Evolutionary conservation across 1,140 invertebrate genomes (phyloP).

Genomic region (Leptinotarsa defecta): DNA sequence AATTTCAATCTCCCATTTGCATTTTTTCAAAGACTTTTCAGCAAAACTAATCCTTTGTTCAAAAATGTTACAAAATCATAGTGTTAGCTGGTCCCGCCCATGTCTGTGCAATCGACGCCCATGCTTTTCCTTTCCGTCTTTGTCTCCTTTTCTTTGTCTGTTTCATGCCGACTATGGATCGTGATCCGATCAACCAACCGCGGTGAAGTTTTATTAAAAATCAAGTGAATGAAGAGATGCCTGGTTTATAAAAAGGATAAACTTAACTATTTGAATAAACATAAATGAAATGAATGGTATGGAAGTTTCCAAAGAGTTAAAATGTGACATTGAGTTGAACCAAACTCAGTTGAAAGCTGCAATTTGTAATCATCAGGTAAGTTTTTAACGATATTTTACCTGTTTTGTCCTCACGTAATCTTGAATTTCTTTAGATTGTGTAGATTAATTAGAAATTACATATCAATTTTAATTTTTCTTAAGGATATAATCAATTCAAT

Average conservation of each 20-base stretch:
- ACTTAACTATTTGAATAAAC: neutral
- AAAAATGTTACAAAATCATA: no score
- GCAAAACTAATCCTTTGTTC: no score
- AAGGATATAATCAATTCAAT: neutral
- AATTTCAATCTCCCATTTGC: no score
- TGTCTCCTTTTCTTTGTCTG: conserved; percentile 3
- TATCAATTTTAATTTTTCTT: neutral
- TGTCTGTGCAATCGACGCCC: neutral
- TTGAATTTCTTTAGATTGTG: neutral
- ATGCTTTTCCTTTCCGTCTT: neutral
- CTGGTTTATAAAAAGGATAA: neutral
- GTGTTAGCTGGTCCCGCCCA: no score
- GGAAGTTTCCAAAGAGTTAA: conserved; percentile 69
- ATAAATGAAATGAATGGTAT: conserved; percentile 55
- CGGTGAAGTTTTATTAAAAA: conserved; percentile 1
- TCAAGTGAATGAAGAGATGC: neutral
- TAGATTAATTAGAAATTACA: neutral
- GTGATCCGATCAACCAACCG: neutral
- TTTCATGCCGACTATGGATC: neutral
- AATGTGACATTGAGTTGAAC: conserved; percentile 65
- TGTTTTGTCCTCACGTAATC: conserved; percentile 39
- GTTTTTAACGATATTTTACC: conserved; percentile 38
- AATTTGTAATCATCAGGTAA: conserved; percentile 71
- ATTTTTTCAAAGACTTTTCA: no score
- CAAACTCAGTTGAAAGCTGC: conserved; percentile 70